A percentile compares a stretch with the other conserved stretches of the same genome.
Conservation (phyloP, 2,888 invertebrate genomes). For the Phengaris arion region DNA sequence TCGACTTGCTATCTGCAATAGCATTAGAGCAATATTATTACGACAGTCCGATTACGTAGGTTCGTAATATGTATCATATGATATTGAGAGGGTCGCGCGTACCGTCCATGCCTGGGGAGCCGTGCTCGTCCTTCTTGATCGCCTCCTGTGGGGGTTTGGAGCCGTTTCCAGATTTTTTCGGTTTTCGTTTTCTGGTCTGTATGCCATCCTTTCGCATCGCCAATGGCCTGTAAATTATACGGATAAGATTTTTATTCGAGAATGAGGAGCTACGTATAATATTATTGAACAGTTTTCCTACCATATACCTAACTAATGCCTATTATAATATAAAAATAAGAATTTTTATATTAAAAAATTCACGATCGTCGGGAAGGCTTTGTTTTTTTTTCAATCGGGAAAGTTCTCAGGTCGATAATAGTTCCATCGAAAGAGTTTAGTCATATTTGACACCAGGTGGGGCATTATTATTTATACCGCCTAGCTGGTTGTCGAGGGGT, state of each 20-base stretch:
- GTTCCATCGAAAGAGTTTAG: too few relatives aligned
- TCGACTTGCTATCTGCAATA: slow-evolving; percentile 61
- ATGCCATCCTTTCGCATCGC: slow-evolving; percentile 98
- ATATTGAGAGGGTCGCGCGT: slow-evolving; percentile 28
- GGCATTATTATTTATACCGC: too few relatives aligned
- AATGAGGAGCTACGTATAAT: too few relatives aligned
- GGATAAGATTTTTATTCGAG: background rate
- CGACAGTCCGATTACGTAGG: background rate
- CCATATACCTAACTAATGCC: too few relatives aligned
- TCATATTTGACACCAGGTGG: too few relatives aligned
- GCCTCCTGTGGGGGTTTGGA: slow-evolving; percentile 63
- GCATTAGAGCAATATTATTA: background rate
- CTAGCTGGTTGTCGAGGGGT: too few relatives aligned
- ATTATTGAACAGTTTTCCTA: too few relatives aligned
- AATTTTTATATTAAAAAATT: too few relatives aligned
- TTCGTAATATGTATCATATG: background rate
- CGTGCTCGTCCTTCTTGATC: slow-evolving; percentile 68
- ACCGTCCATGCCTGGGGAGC: slow-evolving; percentile 70
- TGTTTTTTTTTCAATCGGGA: too few relatives aligned
- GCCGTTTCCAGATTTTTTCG: slow-evolving; percentile 85
- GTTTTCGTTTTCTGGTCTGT: slow-evolving; percentile 96
- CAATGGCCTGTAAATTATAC: slow-evolving; percentile 82
- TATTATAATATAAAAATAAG: too few relatives aligned
- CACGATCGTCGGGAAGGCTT: too few relatives aligned
- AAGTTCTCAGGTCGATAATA: too few relatives aligned